Evolutionary conservation across 2,113 vertebrate species (phyloP), one percentile per base, ranked within the genome.

Genomic region (Isurus oxyrinchus): DNA sequence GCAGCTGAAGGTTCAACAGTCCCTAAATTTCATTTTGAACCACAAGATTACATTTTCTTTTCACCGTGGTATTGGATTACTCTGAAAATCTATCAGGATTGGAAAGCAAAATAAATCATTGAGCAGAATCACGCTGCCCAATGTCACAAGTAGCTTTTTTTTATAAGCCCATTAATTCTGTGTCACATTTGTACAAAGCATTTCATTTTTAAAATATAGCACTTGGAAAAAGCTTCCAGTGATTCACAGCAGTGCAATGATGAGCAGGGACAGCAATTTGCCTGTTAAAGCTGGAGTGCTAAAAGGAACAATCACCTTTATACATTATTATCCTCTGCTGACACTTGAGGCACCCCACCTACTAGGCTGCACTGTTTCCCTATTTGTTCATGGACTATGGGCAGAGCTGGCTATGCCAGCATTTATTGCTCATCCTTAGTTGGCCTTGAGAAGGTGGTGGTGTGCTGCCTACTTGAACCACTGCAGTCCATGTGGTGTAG

Each of bases 31-130:
- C 66, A 95, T 72, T 72, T 95, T 49, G 94, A 72, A 31, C 44
- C 94, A 55, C 40, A 95, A 72, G 94, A 95, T 69, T 69, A 53
- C 40, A 72, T 95, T 93, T 93, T 93, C 57, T 63, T 61, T 93
- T 21, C 90, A 93, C 90, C n/a, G 4, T 93, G 90, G 57, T 93
- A 63, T 90, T 93, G 35, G 57, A 93, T 93, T 40, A 61, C 90
- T 63, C 59, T n/a, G 16, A 63, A 93, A 63, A 63, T 93, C 90
- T 93, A 63, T 93, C 90, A 63, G n/a, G 59, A 93, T 40, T 93
- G 90, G 59, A 63, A 93, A 63, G 14, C 57, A 63, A 93, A 93
- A 93, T 93, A 93, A 93, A n/a, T 93, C 57, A 61, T 59, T 19
- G 57, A 40, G 16, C 31, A 63, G 35, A 31, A 63, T 7, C 35